Percentiles rank a stretch among this genome's conserved stretches.
phyloP scores from a whole-genome alignment of 2,113 vertebrate species.

The Pandion haliaetus region DNA sequence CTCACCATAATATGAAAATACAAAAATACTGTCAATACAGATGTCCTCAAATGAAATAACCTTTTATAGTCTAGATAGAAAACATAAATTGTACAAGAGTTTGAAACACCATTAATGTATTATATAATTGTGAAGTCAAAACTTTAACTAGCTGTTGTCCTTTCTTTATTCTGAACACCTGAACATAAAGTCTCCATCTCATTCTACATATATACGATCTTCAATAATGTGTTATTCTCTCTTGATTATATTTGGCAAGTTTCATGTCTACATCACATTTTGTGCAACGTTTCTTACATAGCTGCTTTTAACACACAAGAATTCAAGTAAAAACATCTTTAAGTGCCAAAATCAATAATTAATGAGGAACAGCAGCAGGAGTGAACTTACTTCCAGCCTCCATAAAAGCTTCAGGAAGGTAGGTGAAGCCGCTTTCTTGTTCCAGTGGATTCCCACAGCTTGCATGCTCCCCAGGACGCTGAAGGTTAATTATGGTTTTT shows the following conservation, averaged over 20 bases:
- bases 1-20: neutral
- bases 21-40: neutral
- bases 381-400: constrained; percentile 89
- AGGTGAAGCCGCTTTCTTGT: constrained; percentile 91
- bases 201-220: neutral
- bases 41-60: neutral
- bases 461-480: constrained; percentile 93
- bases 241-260: neutral
- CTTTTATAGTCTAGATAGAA: neutral
- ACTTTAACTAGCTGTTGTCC: neutral
- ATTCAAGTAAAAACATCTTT: constrained; percentile 6
- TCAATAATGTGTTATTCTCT: neutral
- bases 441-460: constrained; percentile 94
- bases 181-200: neutral
- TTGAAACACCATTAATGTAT: neutral
- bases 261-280: neutral
- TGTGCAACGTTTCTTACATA: neutral
- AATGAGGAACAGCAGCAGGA: constrained; percentile 42
- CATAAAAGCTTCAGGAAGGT: constrained; percentile 94
- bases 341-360: constrained; percentile 47
- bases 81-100: neutral
- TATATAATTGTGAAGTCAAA: neutral
- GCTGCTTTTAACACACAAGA: neutral
- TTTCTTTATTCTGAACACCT: neutral
- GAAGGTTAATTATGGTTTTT: constrained; percentile 95